Conservation (phyloP, 1,140 invertebrate genomes). For the Dolichoris vasculosae region DNA sequence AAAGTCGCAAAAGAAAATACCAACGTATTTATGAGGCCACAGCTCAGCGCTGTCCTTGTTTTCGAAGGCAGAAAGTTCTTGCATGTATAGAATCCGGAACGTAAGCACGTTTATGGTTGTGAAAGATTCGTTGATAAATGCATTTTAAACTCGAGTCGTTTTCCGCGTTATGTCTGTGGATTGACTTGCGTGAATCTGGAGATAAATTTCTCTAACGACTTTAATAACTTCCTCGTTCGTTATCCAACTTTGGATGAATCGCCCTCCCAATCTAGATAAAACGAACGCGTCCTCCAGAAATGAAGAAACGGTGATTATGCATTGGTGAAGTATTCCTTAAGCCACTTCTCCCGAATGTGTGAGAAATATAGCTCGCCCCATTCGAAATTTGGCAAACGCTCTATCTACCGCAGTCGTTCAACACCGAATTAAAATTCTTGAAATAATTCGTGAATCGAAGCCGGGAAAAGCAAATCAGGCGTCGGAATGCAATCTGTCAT, state of each 20-base stretch:
- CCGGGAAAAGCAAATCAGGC: not conserved
- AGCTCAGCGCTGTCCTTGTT: not conserved
- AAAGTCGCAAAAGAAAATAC: not conserved
- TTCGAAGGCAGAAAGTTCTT: not conserved
- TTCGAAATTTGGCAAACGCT: not conserved
- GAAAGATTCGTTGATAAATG: not conserved
- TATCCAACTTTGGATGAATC: too few species aligned
- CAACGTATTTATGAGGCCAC: not conserved
- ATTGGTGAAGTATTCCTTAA: not conserved
- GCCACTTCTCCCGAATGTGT: too few species aligned
- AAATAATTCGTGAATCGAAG: not conserved
- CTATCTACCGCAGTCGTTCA: too few species aligned
- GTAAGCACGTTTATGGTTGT: not conserved
- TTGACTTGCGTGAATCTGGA: too few species aligned
- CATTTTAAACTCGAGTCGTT: not conserved
- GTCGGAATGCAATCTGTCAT: not conserved
- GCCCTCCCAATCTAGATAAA: not conserved
- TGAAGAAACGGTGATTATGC: not conserved
- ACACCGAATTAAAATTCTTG: slow-evolving; percentile 7
- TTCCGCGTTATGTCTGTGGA: too few species aligned
- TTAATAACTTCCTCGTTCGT: too few species aligned
- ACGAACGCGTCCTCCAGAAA: not conserved
- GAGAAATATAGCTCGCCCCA: not conserved
- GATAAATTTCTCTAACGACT: too few species aligned
- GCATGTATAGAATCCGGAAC: not conserved